A percentile compares a stretch with the other conserved stretches of the same genome.
These are phyloP conservation scores for Leucophenga varia DNA, from an alignment of 1,140 invertebrate genomes.

Conservation along the genomic window DNA sequence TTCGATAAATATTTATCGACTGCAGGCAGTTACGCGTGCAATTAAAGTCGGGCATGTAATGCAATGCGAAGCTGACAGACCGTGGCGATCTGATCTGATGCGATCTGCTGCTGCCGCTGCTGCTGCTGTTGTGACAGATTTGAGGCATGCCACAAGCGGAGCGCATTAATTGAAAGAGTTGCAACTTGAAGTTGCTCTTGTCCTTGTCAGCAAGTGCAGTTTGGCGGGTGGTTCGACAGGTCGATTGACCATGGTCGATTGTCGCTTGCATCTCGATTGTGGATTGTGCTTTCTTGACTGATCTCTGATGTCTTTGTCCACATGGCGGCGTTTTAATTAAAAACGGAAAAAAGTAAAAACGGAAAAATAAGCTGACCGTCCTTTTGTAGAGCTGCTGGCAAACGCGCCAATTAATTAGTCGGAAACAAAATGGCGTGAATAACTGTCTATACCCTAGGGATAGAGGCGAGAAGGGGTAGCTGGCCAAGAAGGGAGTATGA, in stretches of 20 bases:
- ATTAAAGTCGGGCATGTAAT: slow-evolving; percentile 17
- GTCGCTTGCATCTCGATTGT: no score
- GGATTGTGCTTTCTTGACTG: slow-evolving; percentile 11
- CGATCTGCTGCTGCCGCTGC: neutral
- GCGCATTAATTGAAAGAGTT: slow-evolving; percentile 15
- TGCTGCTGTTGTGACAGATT: slow-evolving; percentile 1
- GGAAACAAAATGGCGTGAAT: slow-evolving; percentile 23
- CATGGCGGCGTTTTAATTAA: slow-evolving; percentile 22
- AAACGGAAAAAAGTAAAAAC: slow-evolving; percentile 11
- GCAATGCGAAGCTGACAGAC: no score
- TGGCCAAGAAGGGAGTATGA: neutral
- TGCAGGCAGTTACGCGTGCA: slow-evolving; percentile 4
- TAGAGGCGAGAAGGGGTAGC: no score
- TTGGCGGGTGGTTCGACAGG: no score
- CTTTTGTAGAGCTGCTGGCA: slow-evolving; percentile 13
- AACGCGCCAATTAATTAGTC: slow-evolving; percentile 40
- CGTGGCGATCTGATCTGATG: slow-evolving; percentile 7
- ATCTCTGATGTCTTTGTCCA: slow-evolving; percentile 9
- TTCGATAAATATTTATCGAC: slow-evolving; percentile 39
- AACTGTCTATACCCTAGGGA: slow-evolving; percentile 12
- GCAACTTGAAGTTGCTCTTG: no score
- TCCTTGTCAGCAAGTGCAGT: no score
- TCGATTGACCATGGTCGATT: no score
- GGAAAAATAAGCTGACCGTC: neutral
- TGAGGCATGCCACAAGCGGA: slow-evolving; percentile 2